Evolutionary conservation across 2,113 vertebrate species (phyloP).

Genomic region (Xenopus laevis): DNA sequence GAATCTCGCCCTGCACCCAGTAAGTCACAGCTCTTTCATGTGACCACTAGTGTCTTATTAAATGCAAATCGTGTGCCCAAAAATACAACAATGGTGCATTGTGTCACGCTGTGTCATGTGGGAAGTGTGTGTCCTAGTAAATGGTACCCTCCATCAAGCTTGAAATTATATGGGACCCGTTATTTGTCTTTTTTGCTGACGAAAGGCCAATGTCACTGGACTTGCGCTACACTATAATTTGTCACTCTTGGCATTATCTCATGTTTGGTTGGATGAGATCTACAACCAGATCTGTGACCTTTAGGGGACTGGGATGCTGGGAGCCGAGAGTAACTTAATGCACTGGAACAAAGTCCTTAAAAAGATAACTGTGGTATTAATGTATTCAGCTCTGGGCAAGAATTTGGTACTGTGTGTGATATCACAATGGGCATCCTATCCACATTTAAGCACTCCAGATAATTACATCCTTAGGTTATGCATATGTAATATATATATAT

Average conservation of each 20-base stretch:
- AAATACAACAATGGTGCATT: slow-evolving; percentile 8
- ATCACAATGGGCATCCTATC: too few species aligned
- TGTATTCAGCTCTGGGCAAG: too few species aligned
- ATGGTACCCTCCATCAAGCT: background rate
- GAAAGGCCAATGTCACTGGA: slow-evolving; percentile 18
- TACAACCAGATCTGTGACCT: slow-evolving; percentile 14
- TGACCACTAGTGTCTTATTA: slow-evolving; percentile 15
- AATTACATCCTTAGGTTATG: too few species aligned
- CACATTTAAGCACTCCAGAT: too few species aligned
- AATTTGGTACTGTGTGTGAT: too few species aligned
- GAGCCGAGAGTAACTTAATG: background rate
- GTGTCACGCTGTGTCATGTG: slow-evolving; percentile 7
- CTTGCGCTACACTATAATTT: slow-evolving; percentile 13
- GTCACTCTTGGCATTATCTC: slow-evolving; percentile 18
- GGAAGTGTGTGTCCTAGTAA: background rate
- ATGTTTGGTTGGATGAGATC: slow-evolving; percentile 6
- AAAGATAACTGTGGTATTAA: too few species aligned
- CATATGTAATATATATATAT: too few species aligned
- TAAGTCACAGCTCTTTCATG: slow-evolving; percentile 21
- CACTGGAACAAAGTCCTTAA: too few species aligned
- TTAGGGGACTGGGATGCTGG: slow-evolving; percentile 7
- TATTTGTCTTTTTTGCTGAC: slow-evolving; percentile 4
- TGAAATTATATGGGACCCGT: slow-evolving; percentile 22
- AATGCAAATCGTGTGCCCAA: slow-evolving; percentile 27
- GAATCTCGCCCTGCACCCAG: background rate